phyloP scores from a whole-genome alignment of 2,113 vertebrate species.

The Neotoma lepida region DNA sequence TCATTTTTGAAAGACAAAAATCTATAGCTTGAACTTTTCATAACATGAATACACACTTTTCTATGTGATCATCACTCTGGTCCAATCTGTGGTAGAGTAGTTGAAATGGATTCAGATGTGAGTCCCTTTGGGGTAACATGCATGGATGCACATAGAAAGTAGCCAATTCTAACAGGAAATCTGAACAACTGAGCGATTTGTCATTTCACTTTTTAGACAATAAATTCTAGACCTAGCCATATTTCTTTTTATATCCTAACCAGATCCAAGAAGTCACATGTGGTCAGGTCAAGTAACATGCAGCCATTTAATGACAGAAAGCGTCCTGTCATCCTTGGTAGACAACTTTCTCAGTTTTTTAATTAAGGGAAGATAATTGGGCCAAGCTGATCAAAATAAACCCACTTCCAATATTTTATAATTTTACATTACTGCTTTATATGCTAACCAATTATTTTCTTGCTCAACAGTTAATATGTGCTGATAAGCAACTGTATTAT shows the following conservation, averaged over 20 bases:
- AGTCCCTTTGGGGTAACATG: neutral
- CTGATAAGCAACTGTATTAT: neutral
- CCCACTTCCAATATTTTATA: neutral
- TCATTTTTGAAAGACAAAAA: conserved; percentile 71
- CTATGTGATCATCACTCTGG: conserved; percentile 59
- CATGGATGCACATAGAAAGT: neutral
- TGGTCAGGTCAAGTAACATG: neutral
- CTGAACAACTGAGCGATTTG: conserved; percentile 59
- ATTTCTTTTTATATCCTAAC: conserved; percentile 47
- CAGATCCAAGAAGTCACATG: neutral
- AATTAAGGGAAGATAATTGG: neutral
- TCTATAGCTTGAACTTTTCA: conserved; percentile 31
- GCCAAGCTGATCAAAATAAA: neutral
- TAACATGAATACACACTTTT: conserved; percentile 19
- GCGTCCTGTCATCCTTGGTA: neutral
- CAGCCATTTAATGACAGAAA: neutral
- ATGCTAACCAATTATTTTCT: conserved; percentile 1
- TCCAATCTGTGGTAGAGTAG: conserved; percentile 67
- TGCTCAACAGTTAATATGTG: conserved; percentile 11
- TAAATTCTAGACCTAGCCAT: conserved; percentile 46
- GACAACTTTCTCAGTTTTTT: conserved; percentile 28
- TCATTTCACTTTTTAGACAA: conserved; percentile 56
- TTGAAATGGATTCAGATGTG: conserved; percentile 47
- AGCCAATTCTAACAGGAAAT: conserved; percentile 64
- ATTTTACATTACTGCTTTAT: neutral